phyloP scores from a whole-genome alignment of 2,888 invertebrate species.

The Lottia gigantea region DNA sequence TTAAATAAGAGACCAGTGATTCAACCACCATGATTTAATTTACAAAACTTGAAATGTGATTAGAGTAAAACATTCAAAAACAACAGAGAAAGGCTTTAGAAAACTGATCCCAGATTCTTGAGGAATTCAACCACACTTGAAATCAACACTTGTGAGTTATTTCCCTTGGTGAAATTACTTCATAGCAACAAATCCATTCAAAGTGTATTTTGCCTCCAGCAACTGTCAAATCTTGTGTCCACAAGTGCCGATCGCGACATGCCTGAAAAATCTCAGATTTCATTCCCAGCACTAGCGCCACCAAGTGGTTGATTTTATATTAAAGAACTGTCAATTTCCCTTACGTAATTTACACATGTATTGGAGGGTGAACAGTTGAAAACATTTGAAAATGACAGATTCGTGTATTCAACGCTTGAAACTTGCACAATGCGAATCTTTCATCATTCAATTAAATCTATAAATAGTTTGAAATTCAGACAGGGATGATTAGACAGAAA shows the following conservation, averaged over 20 bases:
- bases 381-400: constrained; percentile 5
- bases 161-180: constrained; percentile 7
- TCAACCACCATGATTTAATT: constrained; percentile 8
- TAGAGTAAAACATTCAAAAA: neutral
- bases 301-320: constrained; percentile 8
- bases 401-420: neutral
- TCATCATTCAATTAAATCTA: constrained; percentile 8
- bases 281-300: constrained; percentile 3
- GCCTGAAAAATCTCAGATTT: constrained; percentile 9
- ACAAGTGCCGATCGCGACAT: constrained; percentile 9
- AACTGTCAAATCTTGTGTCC: constrained; percentile 6
- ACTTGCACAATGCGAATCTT: constrained; percentile 6
- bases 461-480: neutral
- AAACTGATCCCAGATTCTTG: constrained; percentile 1
- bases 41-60: constrained; percentile 8
- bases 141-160: constrained; percentile 8
- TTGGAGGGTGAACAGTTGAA: constrained; percentile 2
- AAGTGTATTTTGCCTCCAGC: neutral
- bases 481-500: neutral
- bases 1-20: neutral
- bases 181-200: constrained; percentile 8
- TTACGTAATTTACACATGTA: constrained; percentile 6
- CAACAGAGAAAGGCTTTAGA: constrained; percentile 1
- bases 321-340: constrained; percentile 7
- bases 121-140: neutral